These are phyloP conservation scores for Troilus luridus DNA, from an alignment of 2,888 invertebrate species.

Conservation along the genomic window DNA sequence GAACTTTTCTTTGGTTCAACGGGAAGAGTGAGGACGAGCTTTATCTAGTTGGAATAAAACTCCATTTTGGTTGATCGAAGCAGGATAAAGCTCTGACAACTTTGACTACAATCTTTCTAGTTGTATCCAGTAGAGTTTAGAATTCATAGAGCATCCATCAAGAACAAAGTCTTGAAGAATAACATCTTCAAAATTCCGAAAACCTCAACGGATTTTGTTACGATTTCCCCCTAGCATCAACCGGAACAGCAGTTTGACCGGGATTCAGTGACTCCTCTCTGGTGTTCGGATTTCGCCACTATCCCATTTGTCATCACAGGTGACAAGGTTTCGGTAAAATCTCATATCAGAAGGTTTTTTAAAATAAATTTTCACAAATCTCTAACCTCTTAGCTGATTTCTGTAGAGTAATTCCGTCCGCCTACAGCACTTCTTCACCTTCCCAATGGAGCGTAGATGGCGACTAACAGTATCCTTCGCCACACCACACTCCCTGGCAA, in stretches of 20 bases:
- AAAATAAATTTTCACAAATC: neutral
- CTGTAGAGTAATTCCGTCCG: too few relatives aligned
- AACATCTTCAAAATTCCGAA: slow-evolving; percentile 4
- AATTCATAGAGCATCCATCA: neutral
- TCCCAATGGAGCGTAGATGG: too few relatives aligned
- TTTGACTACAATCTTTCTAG: neutral
- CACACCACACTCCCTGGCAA: neutral
- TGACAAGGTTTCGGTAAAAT: neutral
- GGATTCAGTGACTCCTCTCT: too few relatives aligned
- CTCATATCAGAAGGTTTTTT: neutral
- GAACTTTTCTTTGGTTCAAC: neutral
- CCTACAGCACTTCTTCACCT: too few relatives aligned
- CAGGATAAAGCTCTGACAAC: neutral
- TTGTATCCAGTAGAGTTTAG: neutral
- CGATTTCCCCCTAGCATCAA: neutral
- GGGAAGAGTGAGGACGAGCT: neutral
- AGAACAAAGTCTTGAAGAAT: neutral
- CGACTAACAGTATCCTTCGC: too few relatives aligned
- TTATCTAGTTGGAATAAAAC: slow-evolving; percentile 29
- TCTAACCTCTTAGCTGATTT: neutral
- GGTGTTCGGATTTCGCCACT: neutral
- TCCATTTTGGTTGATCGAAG: slow-evolving; percentile 16
- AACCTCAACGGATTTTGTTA: neutral
- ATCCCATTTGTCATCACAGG: neutral
- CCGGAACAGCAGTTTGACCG: neutral